Percentiles rank a stretch among this genome's conserved stretches.
Evolutionary conservation across 2,797 vertebrate species (phyloP).

Genomic region (Cuniculus paca): DNA sequence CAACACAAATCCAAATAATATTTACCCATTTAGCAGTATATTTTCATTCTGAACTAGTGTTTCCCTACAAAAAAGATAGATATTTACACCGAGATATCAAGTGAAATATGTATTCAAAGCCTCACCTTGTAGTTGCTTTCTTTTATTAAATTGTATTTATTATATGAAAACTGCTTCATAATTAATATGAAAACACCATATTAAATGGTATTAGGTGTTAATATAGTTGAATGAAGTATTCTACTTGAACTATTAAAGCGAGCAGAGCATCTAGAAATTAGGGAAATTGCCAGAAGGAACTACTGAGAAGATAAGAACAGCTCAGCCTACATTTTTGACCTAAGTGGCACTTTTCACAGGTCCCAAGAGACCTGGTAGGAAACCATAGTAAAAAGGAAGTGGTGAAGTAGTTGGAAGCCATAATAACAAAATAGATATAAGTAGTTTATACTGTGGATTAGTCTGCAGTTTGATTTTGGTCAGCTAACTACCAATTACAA

Average conservation of each 20-base stretch:
- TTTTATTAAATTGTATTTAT: background rate
- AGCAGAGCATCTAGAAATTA: background rate
- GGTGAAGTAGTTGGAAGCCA: background rate
- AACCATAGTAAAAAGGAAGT: background rate
- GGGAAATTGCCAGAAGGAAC: background rate
- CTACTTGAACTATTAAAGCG: background rate
- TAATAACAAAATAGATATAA: background rate
- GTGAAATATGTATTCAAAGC: constrained; percentile 1
- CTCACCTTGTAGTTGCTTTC: background rate
- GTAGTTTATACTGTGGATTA: background rate
- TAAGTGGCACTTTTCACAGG: background rate
- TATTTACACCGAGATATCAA: background rate
- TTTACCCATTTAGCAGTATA: background rate
- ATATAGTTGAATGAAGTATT: background rate
- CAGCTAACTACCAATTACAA: background rate
- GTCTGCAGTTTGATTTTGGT: background rate
- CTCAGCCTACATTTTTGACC: background rate
- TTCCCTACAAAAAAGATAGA: background rate
- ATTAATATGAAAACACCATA: constrained; percentile 31
- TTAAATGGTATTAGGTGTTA: constrained; percentile 36
- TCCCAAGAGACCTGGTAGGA: background rate
- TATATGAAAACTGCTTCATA: background rate
- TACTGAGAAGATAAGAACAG: background rate
- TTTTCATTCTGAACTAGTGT: background rate
- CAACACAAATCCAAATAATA: constrained; percentile 23